Conservation (phyloP, 2,797 vertebrate genomes). For the Coregonus sp. region DNA sequence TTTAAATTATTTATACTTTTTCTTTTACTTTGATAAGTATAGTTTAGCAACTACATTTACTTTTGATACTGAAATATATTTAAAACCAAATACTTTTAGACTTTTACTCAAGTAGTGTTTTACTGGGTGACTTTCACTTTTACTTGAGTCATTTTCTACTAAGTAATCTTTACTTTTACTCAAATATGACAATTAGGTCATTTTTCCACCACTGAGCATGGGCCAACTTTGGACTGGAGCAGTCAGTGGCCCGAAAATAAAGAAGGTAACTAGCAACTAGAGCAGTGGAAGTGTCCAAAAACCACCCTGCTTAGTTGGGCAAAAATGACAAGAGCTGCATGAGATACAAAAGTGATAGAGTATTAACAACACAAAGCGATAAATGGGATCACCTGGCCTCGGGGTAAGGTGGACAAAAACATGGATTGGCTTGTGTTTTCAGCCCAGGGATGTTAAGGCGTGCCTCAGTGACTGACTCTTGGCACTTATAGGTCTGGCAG, state of each 20-base stretch:
- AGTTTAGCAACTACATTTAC: too few species aligned
- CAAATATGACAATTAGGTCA: too few species aligned
- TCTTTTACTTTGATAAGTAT: too few species aligned
- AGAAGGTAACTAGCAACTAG: conserved; percentile 53
- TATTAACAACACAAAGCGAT: conserved; percentile 42
- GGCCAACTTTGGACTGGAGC: conserved; percentile 52
- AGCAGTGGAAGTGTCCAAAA: conserved; percentile 49
- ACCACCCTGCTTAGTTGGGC: conserved; percentile 26
- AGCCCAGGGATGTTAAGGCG: neutral
- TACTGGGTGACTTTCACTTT: too few species aligned
- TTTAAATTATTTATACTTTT: too few species aligned
- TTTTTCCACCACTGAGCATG: neutral
- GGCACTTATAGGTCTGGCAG: neutral
- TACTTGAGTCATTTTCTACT: too few species aligned
- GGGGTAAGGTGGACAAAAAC: conserved; percentile 14
- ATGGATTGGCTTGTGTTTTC: neutral
- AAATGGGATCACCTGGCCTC: conserved; percentile 40
- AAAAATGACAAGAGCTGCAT: conserved; percentile 28
- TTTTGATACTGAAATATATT: too few species aligned
- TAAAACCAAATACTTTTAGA: too few species aligned
- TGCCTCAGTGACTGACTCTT: neutral
- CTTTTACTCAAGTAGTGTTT: too few species aligned
- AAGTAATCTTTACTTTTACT: too few species aligned
- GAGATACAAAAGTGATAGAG: conserved; percentile 51
- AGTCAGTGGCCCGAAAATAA: conserved; percentile 43